phyloP scores from a whole-genome alignment of 2,888 invertebrate species.

The Empis stercorea region DNA sequence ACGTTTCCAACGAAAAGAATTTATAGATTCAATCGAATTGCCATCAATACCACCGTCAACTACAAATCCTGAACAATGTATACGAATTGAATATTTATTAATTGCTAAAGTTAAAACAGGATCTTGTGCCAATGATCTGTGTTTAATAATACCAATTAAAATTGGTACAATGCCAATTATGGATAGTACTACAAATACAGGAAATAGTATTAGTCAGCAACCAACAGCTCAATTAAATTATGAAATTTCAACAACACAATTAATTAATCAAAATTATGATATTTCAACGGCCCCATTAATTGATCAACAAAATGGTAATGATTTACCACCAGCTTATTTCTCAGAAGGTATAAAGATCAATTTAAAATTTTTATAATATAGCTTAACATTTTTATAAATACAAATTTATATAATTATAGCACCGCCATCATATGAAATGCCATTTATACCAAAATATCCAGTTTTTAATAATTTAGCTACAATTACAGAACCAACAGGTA shows the following conservation, averaged over 20 bases:
- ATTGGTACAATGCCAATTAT: slow-evolving; percentile 24
- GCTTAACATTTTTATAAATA: too few relatives aligned
- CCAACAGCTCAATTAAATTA: slow-evolving; percentile 4
- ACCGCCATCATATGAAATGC: background rate
- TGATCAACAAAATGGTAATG: too few relatives aligned
- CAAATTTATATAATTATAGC: too few relatives aligned
- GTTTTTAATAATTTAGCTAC: slow-evolving; percentile 4
- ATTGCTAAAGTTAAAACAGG: slow-evolving; percentile 27
- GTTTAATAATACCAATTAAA: slow-evolving; percentile 23
- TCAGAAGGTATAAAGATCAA: background rate
- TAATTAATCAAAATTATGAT: background rate
- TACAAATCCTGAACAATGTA: slow-evolving; percentile 25
- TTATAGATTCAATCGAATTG: slow-evolving; percentile 44
- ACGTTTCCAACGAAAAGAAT: slow-evolving; percentile 42
- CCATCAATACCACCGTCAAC: slow-evolving; percentile 62
- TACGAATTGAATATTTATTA: slow-evolving; percentile 26
- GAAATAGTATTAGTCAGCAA: slow-evolving; percentile 3
- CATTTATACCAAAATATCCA: slow-evolving; percentile 9
- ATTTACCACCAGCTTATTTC: background rate
- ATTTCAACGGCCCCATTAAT: background rate
- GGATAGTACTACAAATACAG: background rate
- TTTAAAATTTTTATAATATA: background rate
- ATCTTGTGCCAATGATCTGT: slow-evolving; percentile 25
- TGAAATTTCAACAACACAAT: background rate
- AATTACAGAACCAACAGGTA: background rate